A percentile compares a stretch with the other conserved stretches of the same genome.
Evolutionary conservation across 1,140 invertebrate species (phyloP).

Genomic region (Sipha flava): DNA sequence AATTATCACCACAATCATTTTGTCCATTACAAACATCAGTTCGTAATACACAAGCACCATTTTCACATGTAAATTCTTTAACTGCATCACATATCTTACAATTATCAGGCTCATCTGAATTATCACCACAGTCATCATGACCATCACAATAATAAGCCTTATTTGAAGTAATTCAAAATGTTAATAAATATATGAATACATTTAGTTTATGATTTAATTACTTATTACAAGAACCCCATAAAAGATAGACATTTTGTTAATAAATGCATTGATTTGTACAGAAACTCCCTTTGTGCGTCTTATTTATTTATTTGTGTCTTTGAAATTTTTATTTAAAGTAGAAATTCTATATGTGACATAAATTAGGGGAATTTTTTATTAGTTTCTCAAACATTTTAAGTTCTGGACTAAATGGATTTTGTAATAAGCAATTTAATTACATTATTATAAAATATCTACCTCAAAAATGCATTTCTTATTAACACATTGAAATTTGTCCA

Average conservation of each 20-base stretch:
- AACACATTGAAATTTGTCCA: slow-evolving; percentile 48
- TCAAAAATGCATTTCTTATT: slow-evolving; percentile 51
- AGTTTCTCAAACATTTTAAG: no score
- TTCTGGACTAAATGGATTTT: no score
- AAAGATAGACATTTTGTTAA: no score
- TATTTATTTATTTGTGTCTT: no score
- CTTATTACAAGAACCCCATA: no score
- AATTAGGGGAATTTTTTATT: no score
- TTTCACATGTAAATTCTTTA: slow-evolving; percentile 51
- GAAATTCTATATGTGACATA: no score
- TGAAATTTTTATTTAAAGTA: no score
- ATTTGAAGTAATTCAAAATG: slow-evolving; percentile 17
- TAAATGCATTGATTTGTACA: no score
- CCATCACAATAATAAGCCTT: slow-evolving; percentile 54
- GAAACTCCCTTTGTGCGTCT: no score
- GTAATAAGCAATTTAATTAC: background rate
- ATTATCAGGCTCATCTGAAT: slow-evolving; percentile 45
- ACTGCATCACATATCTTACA: slow-evolving; percentile 46
- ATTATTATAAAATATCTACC: slow-evolving; percentile 18
- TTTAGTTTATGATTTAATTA: no score
- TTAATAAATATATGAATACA: no score
- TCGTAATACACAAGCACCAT: slow-evolving; percentile 54
- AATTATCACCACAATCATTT: slow-evolving; percentile 60
- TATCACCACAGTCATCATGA: slow-evolving; percentile 48
- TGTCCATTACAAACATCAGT: slow-evolving; percentile 56